Base-by-base conservation (phyloP, 1,140 invertebrate genomes). In the Brachionus rubens region DNA sequence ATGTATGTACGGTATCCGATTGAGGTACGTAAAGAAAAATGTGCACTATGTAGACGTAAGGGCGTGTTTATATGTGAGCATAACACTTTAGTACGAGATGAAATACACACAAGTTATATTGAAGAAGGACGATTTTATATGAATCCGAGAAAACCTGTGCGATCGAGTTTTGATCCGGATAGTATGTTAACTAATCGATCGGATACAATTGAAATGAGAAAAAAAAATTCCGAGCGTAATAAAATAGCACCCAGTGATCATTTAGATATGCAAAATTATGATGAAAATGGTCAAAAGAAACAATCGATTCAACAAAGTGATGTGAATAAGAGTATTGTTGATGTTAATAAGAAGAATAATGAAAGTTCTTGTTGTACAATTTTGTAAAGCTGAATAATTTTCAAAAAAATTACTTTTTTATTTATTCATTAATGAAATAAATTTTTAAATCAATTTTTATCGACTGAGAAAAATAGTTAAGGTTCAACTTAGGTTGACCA, bases 111-210 rank as follows among this genome's bases (percentile, higher is more conserved):
- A 5, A 72, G 16, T 50, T 72, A 72, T 26, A 2, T 14, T 12
- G 10, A 72, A 72, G 68, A 72, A 50, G 68, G 68, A 16, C 19
- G 68, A 4, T 72, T 50, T 41, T 72, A 72, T 54, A 30, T 72
- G 14, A 21, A 48, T 33, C 30, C 68, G 30, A 47, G 36, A 26
- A 72, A 54, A 30, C 6, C n/a, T 19, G 26, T 36, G n/a, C n/a
- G n/a, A n/a, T n/a, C n/a, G 21, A 67, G 10, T 70, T 24, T 6
- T 28, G 33, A 46, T 46, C 19, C 30, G 2, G 7, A 26, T 54
- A 24, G 28, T 9, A 10, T 14, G 4, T 19, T 26, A 7, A 54
- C 24, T 26, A 54, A 10, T 54, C 33, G 33, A 5, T 36, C 33
- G 3, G 50, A 28, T 26, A 54, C 9, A 26, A 9, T 54, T 26